Base-by-base conservation (phyloP, 1,140 invertebrate genomes). In the Zaprionus lachaisei region DNA sequence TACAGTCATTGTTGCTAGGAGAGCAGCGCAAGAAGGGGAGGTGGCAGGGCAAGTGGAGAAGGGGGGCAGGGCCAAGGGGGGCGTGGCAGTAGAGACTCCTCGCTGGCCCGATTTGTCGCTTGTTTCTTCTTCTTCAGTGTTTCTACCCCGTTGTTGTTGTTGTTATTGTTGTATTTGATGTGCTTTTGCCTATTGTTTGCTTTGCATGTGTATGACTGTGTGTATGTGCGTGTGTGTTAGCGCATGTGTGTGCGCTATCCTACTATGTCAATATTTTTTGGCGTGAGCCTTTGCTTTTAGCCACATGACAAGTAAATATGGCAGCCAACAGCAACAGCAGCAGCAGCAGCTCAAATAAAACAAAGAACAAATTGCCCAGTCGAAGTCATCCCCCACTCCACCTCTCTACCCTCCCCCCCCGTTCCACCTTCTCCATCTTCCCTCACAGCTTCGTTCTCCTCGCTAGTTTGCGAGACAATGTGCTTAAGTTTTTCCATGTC, bases 191-290 rank as follows among this genome's bases (percentile, higher is more conserved):
- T 71, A 84, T 90, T 89, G 85, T 89, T 90, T 89, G 85, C 63
- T 73, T 76, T 73, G 47, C 78, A 78, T 66, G 28, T 65, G 51
- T 61, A 41, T 54, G 0, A 11, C 9, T 34, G 9, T 34, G 9
- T 31, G 31, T 28, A 1, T 9, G 26, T 6, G 26, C 0, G 9
- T 34, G 31, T 34, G 31, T 31, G 28, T 31, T 31, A 3, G 9
- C 28, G 28, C 28, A 9, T 57, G 57, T 56, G 64, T 63, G 72
- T 56, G 61, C 69, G 57, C 58, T 81, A 73, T 66, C 78, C 79
- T 89, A 89, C 84, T 90, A 72, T 89, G 84, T 90, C 84, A 89
- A 89, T 90, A 89, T 89, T 81, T 81, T 84, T 89, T 89, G 85
- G 84, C 81, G 81, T 89, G 83, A 90, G 84, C 71, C 85, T 76